These are phyloP conservation scores for Megalonaias nervosa DNA, from an alignment of 1,140 invertebrate genomes.

Conservation along the genomic window DNA sequence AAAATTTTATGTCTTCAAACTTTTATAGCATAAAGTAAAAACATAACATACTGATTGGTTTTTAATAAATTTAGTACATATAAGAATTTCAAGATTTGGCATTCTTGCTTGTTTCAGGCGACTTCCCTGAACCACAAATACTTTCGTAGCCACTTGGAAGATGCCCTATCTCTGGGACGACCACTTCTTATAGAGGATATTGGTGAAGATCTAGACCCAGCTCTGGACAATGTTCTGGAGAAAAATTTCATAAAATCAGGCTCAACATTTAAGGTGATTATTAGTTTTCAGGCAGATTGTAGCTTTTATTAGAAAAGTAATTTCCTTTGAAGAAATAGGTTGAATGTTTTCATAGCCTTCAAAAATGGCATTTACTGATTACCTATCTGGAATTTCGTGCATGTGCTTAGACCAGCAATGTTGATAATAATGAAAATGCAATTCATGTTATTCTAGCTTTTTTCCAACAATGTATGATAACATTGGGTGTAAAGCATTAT, in stretches of 20 bases:
- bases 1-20: too few species aligned
- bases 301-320: background rate
- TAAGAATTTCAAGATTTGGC: background rate
- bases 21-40: too few species aligned
- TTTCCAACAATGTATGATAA: too few species aligned
- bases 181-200: conserved; percentile 96
- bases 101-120: conserved; percentile 73
- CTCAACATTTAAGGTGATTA: conserved; percentile 88
- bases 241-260: conserved; percentile 99
- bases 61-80: background rate
- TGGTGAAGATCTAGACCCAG: conserved; percentile 93
- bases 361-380: background rate
- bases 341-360: background rate
- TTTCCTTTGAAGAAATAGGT: background rate
- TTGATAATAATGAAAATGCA: too few species aligned
- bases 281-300: background rate
- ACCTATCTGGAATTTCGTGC: too few species aligned
- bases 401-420: too few species aligned
- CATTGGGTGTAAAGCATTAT: too few species aligned
- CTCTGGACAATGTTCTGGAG: conserved; percentile 95
- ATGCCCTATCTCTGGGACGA: conserved; percentile 90
- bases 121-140: conserved; percentile 97
- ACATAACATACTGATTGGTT: too few species aligned
- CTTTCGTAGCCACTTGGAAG: conserved; percentile 94
- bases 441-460: too few species aligned